Evolutionary conservation across 1,140 invertebrate species (phyloP), one percentile per base, ranked within the genome.

Genomic region (Solen grandis): DNA sequence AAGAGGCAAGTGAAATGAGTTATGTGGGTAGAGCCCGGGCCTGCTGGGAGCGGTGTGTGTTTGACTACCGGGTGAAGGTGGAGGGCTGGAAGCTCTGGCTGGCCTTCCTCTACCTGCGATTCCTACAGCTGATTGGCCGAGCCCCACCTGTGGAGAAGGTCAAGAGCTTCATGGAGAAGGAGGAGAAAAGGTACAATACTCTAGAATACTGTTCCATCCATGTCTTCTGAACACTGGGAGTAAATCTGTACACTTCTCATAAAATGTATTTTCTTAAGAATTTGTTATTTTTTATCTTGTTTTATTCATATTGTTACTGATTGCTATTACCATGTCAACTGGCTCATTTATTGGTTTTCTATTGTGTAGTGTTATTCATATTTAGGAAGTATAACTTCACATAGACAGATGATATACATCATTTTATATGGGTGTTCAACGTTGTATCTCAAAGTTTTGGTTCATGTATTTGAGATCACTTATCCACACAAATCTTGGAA

Each of bases 121-220:
- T 89, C 0, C 72, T 88, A 33, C 50, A 84, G 35, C 66, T 84
- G 25, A 31, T 89, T 14, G 88, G 88, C 3, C 60, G 83, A 52
- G 84, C 79, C 1, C 84, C 86, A 2, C 27, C 74, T 5, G 31
- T 84, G 27, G 55, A 84, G 27, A 68, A 86, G 52, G 74, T 87
- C 33, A 78, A 85, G 36, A 72, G 68, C n/a, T 74, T 86, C 36
- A 78, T 78, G 41, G 74, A 84, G 31, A 76, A 73, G 16, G 78
- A 81, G 57, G 82, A 82, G 50, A 87, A 84, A 57, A 76, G 82
- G 85, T 87, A 60, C 63, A 5, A 14, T 0, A 29, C 8, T 5
- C 33, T 27, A 31, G 3, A 62, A 19, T 22, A n/a, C 14, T 19
- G 19, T 16, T 62, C 25, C 16, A 3, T 25, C 3, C 16, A 31